Conservation (phyloP, 2,113 vertebrate genomes). For the Oreochromis aureus region DNA sequence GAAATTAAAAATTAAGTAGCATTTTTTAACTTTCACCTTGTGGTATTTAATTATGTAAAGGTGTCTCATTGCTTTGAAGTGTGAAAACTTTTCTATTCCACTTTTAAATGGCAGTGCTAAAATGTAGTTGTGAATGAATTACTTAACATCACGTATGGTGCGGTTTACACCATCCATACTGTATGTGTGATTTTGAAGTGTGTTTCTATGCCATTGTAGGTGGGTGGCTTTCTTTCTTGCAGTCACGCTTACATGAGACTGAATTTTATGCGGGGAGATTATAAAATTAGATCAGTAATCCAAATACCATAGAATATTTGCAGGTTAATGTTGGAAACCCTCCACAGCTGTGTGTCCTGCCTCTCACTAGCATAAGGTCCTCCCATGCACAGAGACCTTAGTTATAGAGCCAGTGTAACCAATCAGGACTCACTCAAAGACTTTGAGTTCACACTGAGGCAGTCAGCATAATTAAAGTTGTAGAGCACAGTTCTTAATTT, state of each 20-base stretch:
- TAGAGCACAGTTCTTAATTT: not conserved
- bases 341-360: not conserved
- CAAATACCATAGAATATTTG: not conserved
- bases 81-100: not conserved
- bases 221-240: not conserved
- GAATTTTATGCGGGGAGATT: not conserved
- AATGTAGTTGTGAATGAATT: slow-evolving; percentile 34
- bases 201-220: not conserved
- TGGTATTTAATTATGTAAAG: not conserved
- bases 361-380: slow-evolving; percentile 24
- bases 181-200: not conserved
- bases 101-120: not conserved
- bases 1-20: not conserved
- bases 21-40: not conserved
- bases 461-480: not conserved
- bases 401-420: not conserved
- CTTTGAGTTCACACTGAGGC: not conserved
- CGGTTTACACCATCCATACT: not conserved
- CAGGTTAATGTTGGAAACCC: slow-evolving; percentile 8
- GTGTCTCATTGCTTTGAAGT: slow-evolving; percentile 6
- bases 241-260: not conserved
- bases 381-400: slow-evolving; percentile 21
- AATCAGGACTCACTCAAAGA: not conserved
- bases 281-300: not conserved
- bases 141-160: slow-evolving; percentile 9